These are phyloP conservation scores for Samia ricini DNA, from an alignment of 1,140 invertebrate genomes.

Conservation along the genomic window DNA sequence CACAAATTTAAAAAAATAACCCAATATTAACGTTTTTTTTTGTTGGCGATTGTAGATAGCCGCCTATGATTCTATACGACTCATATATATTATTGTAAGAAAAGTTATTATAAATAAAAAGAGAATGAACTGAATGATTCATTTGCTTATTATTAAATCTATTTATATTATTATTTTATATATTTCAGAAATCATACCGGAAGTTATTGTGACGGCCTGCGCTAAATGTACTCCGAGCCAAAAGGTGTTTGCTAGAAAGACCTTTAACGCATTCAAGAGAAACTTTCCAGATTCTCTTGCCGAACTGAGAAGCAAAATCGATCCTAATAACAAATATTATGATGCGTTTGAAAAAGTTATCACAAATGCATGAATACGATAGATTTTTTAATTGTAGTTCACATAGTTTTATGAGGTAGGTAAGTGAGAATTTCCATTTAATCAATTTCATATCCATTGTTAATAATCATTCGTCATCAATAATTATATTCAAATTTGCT, in stretches of 20 bases:
- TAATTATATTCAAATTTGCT: too few relatives aligned
- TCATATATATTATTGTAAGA: too few relatives aligned
- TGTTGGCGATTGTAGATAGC: too few relatives aligned
- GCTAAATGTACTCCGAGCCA: conserved; percentile 46
- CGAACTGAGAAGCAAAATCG: conserved; percentile 40
- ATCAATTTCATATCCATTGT: too few relatives aligned
- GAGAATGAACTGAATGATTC: too few relatives aligned
- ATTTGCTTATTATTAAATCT: too few relatives aligned
- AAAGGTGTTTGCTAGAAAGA: conserved; percentile 38
- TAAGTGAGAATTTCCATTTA: neutral
- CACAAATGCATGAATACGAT: conserved; percentile 21
- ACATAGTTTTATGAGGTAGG: conserved; percentile 14
- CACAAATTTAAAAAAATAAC: too few relatives aligned
- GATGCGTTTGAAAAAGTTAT: conserved; percentile 37
- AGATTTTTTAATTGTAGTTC: neutral
- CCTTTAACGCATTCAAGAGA: conserved; percentile 43
- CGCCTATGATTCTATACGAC: too few relatives aligned
- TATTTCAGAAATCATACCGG: conserved; percentile 43
- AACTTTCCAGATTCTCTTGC: conserved; percentile 30
- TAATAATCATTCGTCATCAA: too few relatives aligned
- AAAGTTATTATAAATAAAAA: too few relatives aligned
- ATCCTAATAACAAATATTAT: conserved; percentile 47
- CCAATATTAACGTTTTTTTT: too few relatives aligned
- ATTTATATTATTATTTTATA: neutral
- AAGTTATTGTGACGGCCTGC: conserved; percentile 46